Evolutionary conservation across 2,113 vertebrate genomes (phyloP), one percentile per base, ranked within the genome.

Genomic region (Lampris incognitus): DNA sequence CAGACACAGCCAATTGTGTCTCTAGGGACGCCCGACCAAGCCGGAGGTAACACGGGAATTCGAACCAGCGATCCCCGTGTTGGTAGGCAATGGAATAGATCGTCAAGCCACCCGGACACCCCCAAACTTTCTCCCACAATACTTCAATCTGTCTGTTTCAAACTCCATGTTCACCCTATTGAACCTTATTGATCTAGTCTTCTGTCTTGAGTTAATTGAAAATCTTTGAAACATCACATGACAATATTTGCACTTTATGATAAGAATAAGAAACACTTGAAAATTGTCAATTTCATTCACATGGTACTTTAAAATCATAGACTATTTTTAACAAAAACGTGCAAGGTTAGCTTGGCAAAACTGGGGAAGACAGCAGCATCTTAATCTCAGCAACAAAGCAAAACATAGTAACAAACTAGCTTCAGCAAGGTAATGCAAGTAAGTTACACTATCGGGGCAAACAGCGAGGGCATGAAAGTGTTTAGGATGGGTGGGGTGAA

Each of bases 381-480:
- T 24, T 24, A 24, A 39, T 50, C 36, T 61, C 41, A 79, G 67
- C 59, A 9, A 48, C 24, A 50, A 52, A 64, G 39, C 46, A 63
- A 63, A 52, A 6, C 5, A 49, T 39, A 58, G 75, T 68, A 54
- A 54, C 6, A 67, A 39, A 70, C 50, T 36, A 10, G 51, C 5
- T 63, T 57, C 37, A 60, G 74, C 71, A 80, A 85, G 78, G 51
- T 66, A 82, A 82, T 82, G 72, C 50, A 67, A 58, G 61, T 73
- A 79, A 86, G 24, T 64, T 49, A 68, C 6, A 24, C 8, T 37
- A 41, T 58, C 36, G 46, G 38, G 40, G 56, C 54, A 76, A 86
- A 81, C 68, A 38, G 69, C 62, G 62, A 49, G n/a, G 72, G 65
- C 62, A 62, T 41, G 72, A 49, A 71, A 79, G 52, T 69, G 74